Evolutionary conservation across 2,113 vertebrate genomes (phyloP).

Genomic region (Leptobrachium leishanense): DNA sequence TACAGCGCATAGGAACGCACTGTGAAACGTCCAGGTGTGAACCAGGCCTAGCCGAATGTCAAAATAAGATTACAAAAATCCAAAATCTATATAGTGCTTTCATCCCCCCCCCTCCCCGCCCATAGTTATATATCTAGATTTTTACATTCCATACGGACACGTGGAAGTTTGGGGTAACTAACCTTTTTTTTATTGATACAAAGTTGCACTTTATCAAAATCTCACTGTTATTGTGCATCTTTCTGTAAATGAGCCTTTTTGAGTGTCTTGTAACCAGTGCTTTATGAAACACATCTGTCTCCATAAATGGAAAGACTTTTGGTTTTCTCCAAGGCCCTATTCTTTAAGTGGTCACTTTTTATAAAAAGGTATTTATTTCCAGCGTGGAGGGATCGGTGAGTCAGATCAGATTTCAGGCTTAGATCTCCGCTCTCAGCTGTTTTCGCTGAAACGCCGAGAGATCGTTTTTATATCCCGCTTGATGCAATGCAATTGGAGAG

Average conservation of each 20-base stretch:
- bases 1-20: no score
- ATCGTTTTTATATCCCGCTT: slow-evolving; percentile 37
- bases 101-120: no score
- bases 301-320: not conserved
- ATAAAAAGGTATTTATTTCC: slow-evolving; percentile 26
- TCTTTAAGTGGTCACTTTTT: slow-evolving; percentile 21
- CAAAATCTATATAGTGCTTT: no score
- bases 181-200: not conserved
- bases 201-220: not conserved
- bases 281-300: slow-evolving; percentile 3
- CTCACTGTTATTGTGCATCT: not conserved
- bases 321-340: slow-evolving; percentile 15
- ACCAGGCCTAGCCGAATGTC: no score
- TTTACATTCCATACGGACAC: no score
- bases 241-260: not conserved
- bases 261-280: no score
- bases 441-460: slow-evolving; percentile 33
- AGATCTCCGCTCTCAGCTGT: slow-evolving; percentile 32
- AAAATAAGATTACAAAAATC: no score
- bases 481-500: slow-evolving; percentile 35
- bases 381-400: not conserved
- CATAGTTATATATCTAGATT: no score
- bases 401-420: slow-evolving; percentile 23
- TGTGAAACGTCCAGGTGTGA: no score
- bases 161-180: no score